phyloP scores from a whole-genome alignment of 2,797 vertebrate genomes.

The Harpagifer antarcticus region DNA sequence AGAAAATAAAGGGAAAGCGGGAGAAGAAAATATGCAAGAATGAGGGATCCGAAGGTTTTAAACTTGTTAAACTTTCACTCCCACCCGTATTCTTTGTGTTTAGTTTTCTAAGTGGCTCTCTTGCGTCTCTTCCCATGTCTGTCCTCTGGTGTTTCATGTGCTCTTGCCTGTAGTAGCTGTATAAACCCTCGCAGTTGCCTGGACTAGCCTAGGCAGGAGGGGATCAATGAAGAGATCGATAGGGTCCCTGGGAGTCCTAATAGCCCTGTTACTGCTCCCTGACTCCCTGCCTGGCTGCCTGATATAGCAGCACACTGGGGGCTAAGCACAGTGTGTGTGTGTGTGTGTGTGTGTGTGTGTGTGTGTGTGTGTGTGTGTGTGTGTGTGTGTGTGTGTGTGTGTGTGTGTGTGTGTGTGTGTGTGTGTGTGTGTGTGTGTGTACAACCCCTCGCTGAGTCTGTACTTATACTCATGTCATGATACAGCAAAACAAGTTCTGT shows the following conservation, averaged over 20 bases:
- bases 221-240: constrained; percentile 84
- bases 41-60: neutral
- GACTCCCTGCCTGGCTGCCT: constrained; percentile 75
- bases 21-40: neutral
- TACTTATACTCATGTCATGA: constrained; percentile 66
- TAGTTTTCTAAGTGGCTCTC: constrained; percentile 36
- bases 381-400: constrained; percentile 31
- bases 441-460: constrained; percentile 58
- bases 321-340: constrained; percentile 16
- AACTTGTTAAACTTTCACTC: constrained; percentile 31
- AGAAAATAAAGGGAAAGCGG: fast-evolving
- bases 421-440: constrained; percentile 23
- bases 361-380: constrained; percentile 9
- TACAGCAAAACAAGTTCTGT: constrained; percentile 65
- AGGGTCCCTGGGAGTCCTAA: constrained; percentile 82
- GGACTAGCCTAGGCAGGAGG: constrained; percentile 69
- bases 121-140: constrained; percentile 23
- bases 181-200: constrained; percentile 71
- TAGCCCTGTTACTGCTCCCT: constrained; percentile 82
- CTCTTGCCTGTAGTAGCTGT: constrained; percentile 60
- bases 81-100: constrained; percentile 1
- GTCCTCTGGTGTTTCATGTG: constrained; percentile 38
- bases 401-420: constrained; percentile 26
- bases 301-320: constrained; percentile 65
- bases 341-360: constrained; percentile 26